phyloP scores from a whole-genome alignment of 2,113 vertebrate species.

The Helogale parvula region DNA sequence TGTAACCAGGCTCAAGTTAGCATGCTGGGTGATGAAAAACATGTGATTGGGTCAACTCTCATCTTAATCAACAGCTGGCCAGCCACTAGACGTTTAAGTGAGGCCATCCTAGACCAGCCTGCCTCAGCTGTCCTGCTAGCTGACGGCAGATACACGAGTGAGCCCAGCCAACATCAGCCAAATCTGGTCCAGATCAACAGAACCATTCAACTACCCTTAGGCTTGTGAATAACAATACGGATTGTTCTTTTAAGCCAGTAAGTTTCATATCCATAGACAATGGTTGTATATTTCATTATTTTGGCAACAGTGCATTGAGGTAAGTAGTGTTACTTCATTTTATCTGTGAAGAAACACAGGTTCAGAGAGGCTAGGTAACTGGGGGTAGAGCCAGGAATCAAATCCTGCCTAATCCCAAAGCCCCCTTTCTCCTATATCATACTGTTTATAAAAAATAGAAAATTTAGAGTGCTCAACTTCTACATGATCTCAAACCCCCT shows the following conservation, averaged over 20 bases:
- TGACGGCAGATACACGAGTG: neutral
- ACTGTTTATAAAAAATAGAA: slow-evolving; percentile 14
- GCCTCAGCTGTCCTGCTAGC: neutral
- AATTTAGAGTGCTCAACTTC: neutral
- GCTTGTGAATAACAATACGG: neutral
- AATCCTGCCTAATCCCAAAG: neutral
- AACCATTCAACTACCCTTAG: neutral
- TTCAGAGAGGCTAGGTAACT: neutral
- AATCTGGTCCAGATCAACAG: neutral
- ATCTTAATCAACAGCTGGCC: neutral
- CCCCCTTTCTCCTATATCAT: neutral
- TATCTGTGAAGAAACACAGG: neutral
- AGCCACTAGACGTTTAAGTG: neutral
- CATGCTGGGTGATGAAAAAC: neutral
- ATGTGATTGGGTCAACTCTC: neutral
- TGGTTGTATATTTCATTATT: neutral
- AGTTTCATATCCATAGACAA: neutral
- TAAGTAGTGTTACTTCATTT: neutral
- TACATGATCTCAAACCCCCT: neutral
- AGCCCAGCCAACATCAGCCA: neutral
- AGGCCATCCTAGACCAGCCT: neutral
- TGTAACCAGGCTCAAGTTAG: neutral
- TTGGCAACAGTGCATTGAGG: slow-evolving; percentile 4
- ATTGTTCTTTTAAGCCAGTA: neutral
- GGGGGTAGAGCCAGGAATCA: neutral